Percentiles rank a stretch among this genome's conserved stretches.
Conservation (phyloP, 2,113 vertebrate genomes). For the Rhinopomastus cyanomelas region DNA sequence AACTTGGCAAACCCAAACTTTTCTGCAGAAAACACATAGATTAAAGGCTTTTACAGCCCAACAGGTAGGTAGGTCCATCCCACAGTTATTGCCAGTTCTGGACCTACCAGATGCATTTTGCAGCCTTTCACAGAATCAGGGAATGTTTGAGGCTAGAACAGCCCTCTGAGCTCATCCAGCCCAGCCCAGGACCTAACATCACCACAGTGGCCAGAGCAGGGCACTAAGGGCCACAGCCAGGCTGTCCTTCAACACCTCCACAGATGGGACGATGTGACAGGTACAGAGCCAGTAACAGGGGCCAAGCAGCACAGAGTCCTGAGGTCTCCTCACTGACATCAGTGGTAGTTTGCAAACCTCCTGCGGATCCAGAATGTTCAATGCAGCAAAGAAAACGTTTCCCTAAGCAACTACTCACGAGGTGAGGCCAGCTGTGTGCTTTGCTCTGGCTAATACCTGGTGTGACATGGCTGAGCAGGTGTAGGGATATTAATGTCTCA, state of each 20-base stretch:
- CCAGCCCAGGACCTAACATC: no score
- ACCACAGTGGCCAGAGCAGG: no score
- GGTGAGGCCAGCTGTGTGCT: neutral
- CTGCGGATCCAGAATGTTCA: neutral
- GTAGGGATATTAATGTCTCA: neutral
- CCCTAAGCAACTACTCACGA: neutral
- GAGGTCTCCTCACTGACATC: neutral
- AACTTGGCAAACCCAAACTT: no score
- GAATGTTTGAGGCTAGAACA: no score
- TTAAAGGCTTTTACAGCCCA: no score
- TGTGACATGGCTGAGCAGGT: constrained; percentile 22
- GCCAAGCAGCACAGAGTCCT: neutral
- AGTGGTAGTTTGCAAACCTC: neutral
- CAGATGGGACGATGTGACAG: no score
- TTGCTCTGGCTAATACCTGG: neutral
- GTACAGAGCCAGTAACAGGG: neutral
- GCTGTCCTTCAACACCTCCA: no score
- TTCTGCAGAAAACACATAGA: no score
- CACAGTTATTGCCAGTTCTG: neutral
- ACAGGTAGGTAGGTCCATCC: neutral
- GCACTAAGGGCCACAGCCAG: no score
- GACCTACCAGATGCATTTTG: neutral
- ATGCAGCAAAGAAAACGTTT: neutral
- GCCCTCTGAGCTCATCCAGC: no score
- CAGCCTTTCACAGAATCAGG: no score